Conservation (phyloP, 2,113 vertebrate species). For the Catagonus wagneri region DNA sequence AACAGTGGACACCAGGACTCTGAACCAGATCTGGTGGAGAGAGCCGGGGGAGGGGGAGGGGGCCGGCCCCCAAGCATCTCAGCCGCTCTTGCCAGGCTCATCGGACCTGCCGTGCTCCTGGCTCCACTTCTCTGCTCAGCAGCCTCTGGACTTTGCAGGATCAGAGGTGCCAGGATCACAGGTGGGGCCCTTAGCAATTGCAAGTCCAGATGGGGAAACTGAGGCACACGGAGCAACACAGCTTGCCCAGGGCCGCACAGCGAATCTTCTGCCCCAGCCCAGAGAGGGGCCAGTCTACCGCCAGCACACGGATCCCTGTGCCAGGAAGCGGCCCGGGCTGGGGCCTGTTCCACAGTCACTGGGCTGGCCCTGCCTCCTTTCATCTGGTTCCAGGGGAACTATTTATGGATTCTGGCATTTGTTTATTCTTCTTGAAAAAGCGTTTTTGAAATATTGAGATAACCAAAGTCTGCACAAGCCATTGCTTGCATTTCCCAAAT, state of each 20-base stretch:
- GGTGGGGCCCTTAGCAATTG: background rate
- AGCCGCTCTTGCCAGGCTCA: background rate
- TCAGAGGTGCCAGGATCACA: background rate
- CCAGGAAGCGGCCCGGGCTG: background rate
- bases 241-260: background rate
- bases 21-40: background rate
- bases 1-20: background rate
- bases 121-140: background rate
- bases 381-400: background rate
- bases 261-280: background rate
- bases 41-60: background rate
- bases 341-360: background rate
- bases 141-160: background rate
- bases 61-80: background rate
- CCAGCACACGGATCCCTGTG: too few species aligned
- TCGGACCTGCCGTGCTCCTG: background rate
- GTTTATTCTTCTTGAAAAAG: constrained; percentile 57
- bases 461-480: constrained; percentile 5
- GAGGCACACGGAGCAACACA: background rate
- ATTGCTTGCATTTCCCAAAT: constrained; percentile 61
- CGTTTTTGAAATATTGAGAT: constrained; percentile 64
- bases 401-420: constrained; percentile 30
- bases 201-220: background rate
- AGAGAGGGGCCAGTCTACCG: background rate
- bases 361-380: background rate